A percentile compares a stretch with the other conserved stretches of the same genome.
These are phyloP conservation scores for Eudyptes chrysolophus DNA, from an alignment of 2,113 vertebrate species.

Conservation along the genomic window DNA sequence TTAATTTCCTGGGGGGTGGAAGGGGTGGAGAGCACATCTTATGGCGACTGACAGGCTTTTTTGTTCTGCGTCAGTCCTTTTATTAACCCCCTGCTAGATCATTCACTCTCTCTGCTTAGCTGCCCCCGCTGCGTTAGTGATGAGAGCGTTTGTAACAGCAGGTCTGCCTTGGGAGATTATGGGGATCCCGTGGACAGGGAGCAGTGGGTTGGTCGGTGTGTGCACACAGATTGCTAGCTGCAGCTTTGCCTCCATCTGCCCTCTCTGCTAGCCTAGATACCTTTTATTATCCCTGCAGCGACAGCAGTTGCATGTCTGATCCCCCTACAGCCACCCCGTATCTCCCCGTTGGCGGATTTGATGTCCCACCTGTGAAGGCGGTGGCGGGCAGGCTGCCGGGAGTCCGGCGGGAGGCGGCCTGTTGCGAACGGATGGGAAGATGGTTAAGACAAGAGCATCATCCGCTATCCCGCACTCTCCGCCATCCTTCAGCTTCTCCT, in stretches of 20 bases:
- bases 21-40: slow-evolving; percentile 47
- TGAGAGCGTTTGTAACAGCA: slow-evolving; percentile 70
- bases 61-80: slow-evolving; percentile 55
- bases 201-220: slow-evolving; percentile 19
- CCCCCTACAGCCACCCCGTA: background rate
- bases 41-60: slow-evolving; percentile 44
- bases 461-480: accelerated
- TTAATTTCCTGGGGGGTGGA: slow-evolving; percentile 56
- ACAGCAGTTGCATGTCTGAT: background rate
- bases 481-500: background rate
- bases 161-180: slow-evolving; percentile 68
- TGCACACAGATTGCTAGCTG: slow-evolving; percentile 47
- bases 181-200: slow-evolving; percentile 50
- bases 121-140: slow-evolving; percentile 63
- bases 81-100: slow-evolving; percentile 68
- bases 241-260: slow-evolving; percentile 49
- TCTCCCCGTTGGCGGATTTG: background rate
- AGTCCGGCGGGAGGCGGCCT: accelerated
- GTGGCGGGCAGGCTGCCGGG: background rate
- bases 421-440: background rate
- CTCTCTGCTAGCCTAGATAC: background rate
- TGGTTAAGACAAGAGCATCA: background rate
- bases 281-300: background rate
- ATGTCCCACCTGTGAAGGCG: background rate
- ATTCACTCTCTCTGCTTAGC: slow-evolving; percentile 32